Evolutionary conservation across 2,888 invertebrate genomes (phyloP).

Genomic region (Clitarchus hookeri): DNA sequence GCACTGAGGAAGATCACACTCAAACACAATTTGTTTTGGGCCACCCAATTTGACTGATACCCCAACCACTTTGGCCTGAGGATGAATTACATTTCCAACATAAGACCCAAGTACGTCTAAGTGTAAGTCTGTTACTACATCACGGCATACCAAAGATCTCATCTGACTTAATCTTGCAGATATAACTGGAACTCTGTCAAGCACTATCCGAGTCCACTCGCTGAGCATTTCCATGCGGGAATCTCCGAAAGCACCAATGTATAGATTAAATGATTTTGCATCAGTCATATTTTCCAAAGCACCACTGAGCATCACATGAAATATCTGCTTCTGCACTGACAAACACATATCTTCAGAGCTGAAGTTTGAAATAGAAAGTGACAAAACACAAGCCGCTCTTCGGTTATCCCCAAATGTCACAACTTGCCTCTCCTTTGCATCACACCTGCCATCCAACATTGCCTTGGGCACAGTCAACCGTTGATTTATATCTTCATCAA

Average conservation of each 20-base stretch:
- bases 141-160: slow-evolving; percentile 51
- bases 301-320: slow-evolving; percentile 47
- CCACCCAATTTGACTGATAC: slow-evolving; percentile 42
- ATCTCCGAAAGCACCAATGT: slow-evolving; percentile 59
- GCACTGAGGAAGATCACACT: slow-evolving; percentile 26
- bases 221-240: slow-evolving; percentile 52
- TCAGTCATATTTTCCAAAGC: slow-evolving; percentile 49
- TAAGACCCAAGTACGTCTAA: slow-evolving; percentile 58
- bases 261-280: slow-evolving; percentile 47
- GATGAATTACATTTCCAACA: slow-evolving; percentile 55
- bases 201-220: slow-evolving; percentile 58
- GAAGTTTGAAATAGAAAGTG: slow-evolving; percentile 48
- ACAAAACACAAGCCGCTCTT: slow-evolving; percentile 49
- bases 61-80: slow-evolving; percentile 56
- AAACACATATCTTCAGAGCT: slow-evolving; percentile 47
- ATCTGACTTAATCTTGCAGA: slow-evolving; percentile 50
- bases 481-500: slow-evolving; percentile 42
- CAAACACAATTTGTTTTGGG: slow-evolving; percentile 36
- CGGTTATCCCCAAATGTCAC: slow-evolving; percentile 51
- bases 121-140: slow-evolving; percentile 51
- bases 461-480: slow-evolving; percentile 51
- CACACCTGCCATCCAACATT: slow-evolving; percentile 49
- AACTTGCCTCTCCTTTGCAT: slow-evolving; percentile 42
- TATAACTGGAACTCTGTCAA: slow-evolving; percentile 47
- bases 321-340: slow-evolving; percentile 50